These are phyloP conservation scores for Colletes latitarsis DNA, from an alignment of 1,140 invertebrate species.

Conservation along the genomic window DNA sequence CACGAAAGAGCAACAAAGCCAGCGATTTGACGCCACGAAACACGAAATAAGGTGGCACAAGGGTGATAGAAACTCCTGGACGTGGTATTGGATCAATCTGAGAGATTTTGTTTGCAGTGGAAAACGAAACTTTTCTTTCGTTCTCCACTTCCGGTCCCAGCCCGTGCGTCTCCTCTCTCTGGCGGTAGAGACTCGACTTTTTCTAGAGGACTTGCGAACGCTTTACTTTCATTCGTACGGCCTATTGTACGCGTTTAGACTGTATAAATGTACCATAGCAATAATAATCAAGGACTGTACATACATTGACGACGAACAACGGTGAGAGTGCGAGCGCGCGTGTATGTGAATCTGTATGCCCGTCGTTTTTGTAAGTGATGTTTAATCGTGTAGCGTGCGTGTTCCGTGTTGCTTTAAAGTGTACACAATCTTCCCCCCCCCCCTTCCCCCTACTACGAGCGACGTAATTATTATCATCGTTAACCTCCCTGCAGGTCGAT, in stretches of 20 bases:
- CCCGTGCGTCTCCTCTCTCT: not conserved
- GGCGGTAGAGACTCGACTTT: conserved; percentile 15
- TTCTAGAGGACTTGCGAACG: conserved; percentile 45
- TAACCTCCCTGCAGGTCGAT: not conserved
- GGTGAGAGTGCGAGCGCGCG: not conserved
- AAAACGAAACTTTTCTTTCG: not conserved
- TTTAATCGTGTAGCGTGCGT: conserved; percentile 6
- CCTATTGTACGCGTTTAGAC: conserved; percentile 40
- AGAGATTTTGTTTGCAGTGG: not conserved
- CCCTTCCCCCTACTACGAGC: not conserved
- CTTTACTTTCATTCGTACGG: conserved; percentile 44
- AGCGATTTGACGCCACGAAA: not conserved
- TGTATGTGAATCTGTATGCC: not conserved
- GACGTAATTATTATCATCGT: not conserved
- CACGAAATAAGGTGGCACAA: not conserved
- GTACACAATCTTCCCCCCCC: not conserved
- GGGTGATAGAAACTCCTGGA: not conserved
- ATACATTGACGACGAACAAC: conserved; percentile 39
- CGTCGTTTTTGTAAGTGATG: conserved; percentile 43
- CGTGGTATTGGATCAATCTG: not conserved
- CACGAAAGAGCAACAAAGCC: not conserved
- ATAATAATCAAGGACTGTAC: conserved; percentile 64
- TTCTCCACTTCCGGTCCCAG: not conserved
- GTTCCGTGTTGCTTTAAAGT: conserved; percentile 33
- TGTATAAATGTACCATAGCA: conserved; percentile 70